phyloP scores from a whole-genome alignment of 2,797 vertebrate species.

The Alca torda region DNA sequence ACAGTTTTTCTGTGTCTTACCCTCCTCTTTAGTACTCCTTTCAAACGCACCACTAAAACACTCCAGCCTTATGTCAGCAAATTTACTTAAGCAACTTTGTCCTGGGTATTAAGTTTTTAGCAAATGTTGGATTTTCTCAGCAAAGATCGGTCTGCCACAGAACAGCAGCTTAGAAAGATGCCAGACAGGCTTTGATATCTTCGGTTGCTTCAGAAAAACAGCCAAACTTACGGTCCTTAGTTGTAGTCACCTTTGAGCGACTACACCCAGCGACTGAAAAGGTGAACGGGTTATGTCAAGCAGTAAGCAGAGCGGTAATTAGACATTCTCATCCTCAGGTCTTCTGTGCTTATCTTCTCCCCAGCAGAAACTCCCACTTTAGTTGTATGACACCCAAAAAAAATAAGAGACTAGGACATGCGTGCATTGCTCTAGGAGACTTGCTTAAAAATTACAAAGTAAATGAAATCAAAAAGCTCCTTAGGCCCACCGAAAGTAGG shows the following conservation, averaged over 20 bases:
- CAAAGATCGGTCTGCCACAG: background rate
- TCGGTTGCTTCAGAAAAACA: background rate
- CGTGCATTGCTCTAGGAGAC: fast-evolving
- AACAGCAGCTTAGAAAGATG: background rate
- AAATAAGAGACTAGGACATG: background rate
- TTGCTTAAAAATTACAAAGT: background rate
- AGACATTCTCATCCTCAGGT: background rate
- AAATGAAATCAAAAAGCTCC: background rate
- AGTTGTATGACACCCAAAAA: background rate
- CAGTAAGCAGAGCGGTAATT: background rate
- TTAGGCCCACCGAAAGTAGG: background rate
- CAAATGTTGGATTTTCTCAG: background rate
- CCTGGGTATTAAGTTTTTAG: background rate
- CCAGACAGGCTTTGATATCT: background rate
- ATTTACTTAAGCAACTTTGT: background rate
- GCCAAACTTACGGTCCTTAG: background rate
- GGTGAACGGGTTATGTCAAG: background rate
- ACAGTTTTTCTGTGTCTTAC: background rate
- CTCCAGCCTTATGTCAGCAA: background rate
- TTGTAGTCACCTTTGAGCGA: background rate
- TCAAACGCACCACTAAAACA: background rate
- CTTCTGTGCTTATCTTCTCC: background rate
- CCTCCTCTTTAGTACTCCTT: background rate
- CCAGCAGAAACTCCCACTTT: background rate
- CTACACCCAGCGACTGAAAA: background rate